Conservation (phyloP, 2,797 vertebrate species). For the Hephaestus fuliginosus region DNA sequence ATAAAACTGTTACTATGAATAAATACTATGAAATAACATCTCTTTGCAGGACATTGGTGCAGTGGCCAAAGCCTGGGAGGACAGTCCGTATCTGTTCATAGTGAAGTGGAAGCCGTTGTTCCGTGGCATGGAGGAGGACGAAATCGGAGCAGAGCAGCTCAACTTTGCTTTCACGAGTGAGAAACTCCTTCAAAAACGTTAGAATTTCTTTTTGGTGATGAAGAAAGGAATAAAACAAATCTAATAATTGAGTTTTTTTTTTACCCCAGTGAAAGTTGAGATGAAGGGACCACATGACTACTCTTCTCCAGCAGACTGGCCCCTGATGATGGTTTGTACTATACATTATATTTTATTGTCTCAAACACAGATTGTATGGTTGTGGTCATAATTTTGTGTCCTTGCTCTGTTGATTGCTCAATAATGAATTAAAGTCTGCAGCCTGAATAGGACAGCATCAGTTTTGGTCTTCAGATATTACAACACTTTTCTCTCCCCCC, state of each 20-base stretch:
- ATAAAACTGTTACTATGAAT: too few species aligned
- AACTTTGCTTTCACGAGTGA: slow-evolving; percentile 83
- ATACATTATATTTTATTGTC: neutral
- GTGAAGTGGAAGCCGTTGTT: slow-evolving; percentile 84
- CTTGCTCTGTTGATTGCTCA: neutral
- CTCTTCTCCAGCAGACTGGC: slow-evolving; percentile 95
- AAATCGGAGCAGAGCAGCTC: slow-evolving; percentile 41
- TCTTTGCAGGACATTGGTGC: slow-evolving; percentile 85
- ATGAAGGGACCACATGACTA: slow-evolving; percentile 94
- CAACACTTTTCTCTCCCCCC: neutral
- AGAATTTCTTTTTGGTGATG: neutral
- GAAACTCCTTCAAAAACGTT: neutral
- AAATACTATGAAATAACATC: neutral
- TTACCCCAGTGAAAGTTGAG: slow-evolving; percentile 90
- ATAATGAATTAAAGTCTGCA: neutral
- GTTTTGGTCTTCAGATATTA: neutral
- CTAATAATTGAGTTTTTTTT: neutral
- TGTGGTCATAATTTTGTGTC: neutral
- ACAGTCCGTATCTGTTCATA: slow-evolving; percentile 96
- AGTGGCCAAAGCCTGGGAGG: slow-evolving; percentile 92
- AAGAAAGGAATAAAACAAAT: neutral
- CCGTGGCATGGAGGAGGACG: slow-evolving; percentile 59
- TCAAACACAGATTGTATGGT: neutral
- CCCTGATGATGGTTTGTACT: slow-evolving; percentile 91
- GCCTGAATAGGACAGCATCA: neutral